Evolutionary conservation across 2,113 vertebrate genomes (phyloP).

Genomic region (Geothlypis trichas): DNA sequence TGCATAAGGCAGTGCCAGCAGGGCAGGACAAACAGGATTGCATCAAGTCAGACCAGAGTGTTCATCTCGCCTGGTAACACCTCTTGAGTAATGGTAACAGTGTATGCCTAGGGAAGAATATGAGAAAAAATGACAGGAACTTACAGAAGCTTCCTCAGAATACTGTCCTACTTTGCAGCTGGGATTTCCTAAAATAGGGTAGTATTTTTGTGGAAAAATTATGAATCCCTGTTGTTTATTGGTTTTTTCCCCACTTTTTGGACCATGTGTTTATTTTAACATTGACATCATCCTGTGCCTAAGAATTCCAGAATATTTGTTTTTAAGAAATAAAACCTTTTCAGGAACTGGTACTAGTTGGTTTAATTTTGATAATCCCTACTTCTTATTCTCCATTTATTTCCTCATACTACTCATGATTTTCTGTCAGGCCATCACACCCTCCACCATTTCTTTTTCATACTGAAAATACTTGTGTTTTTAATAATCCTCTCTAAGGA

Average conservation of each 20-base stretch:
- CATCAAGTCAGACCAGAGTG: not conserved
- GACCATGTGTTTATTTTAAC: not conserved
- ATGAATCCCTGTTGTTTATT: accelerated
- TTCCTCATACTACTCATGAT: not conserved
- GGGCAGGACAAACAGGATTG: not conserved
- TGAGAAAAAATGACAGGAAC: not conserved
- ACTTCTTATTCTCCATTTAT: not conserved
- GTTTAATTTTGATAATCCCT: not conserved
- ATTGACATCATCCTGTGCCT: not conserved
- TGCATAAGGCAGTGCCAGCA: not conserved
- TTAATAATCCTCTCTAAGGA: not conserved
- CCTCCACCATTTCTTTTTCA: not conserved
- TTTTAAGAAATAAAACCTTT: not conserved
- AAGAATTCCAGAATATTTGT: not conserved
- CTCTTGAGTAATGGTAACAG: not conserved
- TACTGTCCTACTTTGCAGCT: not conserved
- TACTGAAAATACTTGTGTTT: not conserved
- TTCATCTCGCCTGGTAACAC: not conserved
- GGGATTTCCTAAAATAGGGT: not conserved
- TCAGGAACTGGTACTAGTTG: not conserved
- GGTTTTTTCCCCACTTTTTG: not conserved
- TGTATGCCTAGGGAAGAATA: not conserved
- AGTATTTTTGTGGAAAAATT: not conserved
- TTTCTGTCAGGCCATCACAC: not conserved
- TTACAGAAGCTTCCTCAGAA: not conserved